Conservation (phyloP, 2,888 invertebrate genomes). For the Suillia variegata region DNA sequence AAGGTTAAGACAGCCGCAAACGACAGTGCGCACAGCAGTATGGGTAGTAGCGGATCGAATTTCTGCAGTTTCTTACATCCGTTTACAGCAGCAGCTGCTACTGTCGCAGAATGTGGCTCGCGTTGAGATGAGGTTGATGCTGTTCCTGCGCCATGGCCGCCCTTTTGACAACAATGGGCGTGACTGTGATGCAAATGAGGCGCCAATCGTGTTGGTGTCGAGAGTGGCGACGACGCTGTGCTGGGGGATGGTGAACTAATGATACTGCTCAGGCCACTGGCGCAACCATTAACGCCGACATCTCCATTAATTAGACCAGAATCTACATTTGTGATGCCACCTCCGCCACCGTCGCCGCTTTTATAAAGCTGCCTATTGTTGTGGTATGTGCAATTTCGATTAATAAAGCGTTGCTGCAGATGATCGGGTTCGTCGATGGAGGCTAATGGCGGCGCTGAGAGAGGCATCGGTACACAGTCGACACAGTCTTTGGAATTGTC, state of each 20-base stretch:
- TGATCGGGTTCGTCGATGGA: conserved; percentile 49
- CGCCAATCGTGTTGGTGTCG: conserved; percentile 54
- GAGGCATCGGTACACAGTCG: conserved; percentile 15
- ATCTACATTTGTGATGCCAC: conserved; percentile 22
- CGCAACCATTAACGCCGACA: conserved; percentile 35
- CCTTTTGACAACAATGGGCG: conserved; percentile 52
- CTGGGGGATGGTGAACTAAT: conserved; percentile 54
- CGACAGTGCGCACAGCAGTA: conserved; percentile 75
- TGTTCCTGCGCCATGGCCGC: conserved; percentile 32
- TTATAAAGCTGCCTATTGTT: conserved; percentile 3
- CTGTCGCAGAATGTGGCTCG: conserved; percentile 15
- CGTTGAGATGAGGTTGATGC: conserved; percentile 31
- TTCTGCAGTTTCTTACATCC: conserved; percentile 57
- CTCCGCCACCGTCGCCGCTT: conserved; percentile 29
- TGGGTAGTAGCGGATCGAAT: conserved; percentile 64
- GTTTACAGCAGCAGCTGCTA: conserved; percentile 18
- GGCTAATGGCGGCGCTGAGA: conserved; percentile 1
- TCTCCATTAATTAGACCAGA: conserved; percentile 15
- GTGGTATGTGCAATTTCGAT: conserved; percentile 35
- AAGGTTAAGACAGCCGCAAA: conserved; percentile 82
- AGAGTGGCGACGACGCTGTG: conserved; percentile 53
- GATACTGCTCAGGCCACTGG: conserved; percentile 53
- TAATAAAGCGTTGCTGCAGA: conserved; percentile 51
- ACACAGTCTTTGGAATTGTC: conserved; percentile 40
- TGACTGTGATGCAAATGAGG: conserved; percentile 40